Evolutionary conservation across 1,140 invertebrate genomes (phyloP), one percentile per base, ranked within the genome.

Genomic region (Drosophila malerkotliana): DNA sequence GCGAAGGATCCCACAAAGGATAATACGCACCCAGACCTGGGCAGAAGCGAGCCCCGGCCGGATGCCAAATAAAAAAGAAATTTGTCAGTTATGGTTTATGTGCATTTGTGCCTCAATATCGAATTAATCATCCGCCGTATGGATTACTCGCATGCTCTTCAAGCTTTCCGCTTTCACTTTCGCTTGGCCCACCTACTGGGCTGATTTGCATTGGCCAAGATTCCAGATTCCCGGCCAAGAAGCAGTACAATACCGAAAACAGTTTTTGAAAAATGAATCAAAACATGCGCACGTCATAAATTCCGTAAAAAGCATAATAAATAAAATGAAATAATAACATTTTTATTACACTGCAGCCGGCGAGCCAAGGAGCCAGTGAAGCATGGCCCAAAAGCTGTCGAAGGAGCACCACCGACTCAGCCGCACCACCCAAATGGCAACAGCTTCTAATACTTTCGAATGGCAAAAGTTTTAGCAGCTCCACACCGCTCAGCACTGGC

Each of bases 31-130:
- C 39, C 30, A 63, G 59, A 39, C 48, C 30, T n/a, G 28, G 39
- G 32, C 15, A 58, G 41, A 18, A 24, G 32, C 45, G 32, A 74
- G 60, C 61, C 77, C 80, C 71, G 79, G 61, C 72, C 77, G 83
- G 79, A 81, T 90, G 77, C 81, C 82, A 90, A 83, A 90, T 90
- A 90, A 90, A 90, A 90, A 88, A 83, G 82, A 77, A 90, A 90
- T 90, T 90, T 90, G 88, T 90, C 87, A 90, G 83, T 78, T 88
- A 89, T 83, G 83, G 84, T 78, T 83, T 79, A 67, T 74, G 44
- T 69, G 72, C 48, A 60, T 57, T 72, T 64, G 44, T 18, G 52
- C 68, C 62, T 47, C 53, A 54, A 57, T 21, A 58, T 56, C 54
- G 49, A 75, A 76, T 76, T 76, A 76, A 76, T 76, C 72, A 76